Base-by-base conservation (phyloP, 2,888 invertebrate species). In the Brassicogethes aeneus region DNA sequence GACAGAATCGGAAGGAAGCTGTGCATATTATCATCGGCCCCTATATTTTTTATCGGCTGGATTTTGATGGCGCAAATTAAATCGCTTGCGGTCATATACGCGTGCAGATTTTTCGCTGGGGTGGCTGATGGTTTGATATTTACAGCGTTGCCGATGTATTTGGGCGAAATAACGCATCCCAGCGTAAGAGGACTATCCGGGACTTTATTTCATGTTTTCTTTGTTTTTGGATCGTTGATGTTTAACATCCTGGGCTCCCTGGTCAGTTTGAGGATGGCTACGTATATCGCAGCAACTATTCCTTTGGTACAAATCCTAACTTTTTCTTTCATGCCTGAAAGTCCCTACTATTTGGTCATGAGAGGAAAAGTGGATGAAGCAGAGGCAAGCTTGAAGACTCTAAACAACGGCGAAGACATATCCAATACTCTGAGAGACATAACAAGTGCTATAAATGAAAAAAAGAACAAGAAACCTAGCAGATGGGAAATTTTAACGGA, bases 81-180 rank as follows among this genome's bases (percentile, higher is more conserved):
- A 7, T 32, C 32, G 13, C 3, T 13, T 12, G 3, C 14, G 3
- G 8, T 12, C 5, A 5, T 32, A 12, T 32, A 10, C 3, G 3
- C 14, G 3, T 7, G 8, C 14, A 32, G 13, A 12, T 32, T 32
- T 12, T 12, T 32, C 5, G 32, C 32, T 32, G 32, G 32, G 0
- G 61, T 78, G n/a, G 76, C 76, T 2, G 75, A 15, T 30, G 47
- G 43, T 1, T n/a, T 43, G 1, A 33, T 36, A 1, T 48, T 43
- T 23, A 45, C 40, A 8, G 65, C 68, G 2, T 66, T 66, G 1
- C 71, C 74, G 0, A 68, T 74, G 37, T 76, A 75, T 53, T 62
- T 75, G n/a, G 70, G 70, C 2, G 76, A 76, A 54, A 71, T 72
- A 15, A 66, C 74, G 0, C 69, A 72, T 17, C 32, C 32, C 5